Percentiles rank a stretch among this genome's conserved stretches.
These are phyloP conservation scores for Pygmarrhopalites habei DNA, from an alignment of 1,140 invertebrate genomes.

Conservation along the genomic window DNA sequence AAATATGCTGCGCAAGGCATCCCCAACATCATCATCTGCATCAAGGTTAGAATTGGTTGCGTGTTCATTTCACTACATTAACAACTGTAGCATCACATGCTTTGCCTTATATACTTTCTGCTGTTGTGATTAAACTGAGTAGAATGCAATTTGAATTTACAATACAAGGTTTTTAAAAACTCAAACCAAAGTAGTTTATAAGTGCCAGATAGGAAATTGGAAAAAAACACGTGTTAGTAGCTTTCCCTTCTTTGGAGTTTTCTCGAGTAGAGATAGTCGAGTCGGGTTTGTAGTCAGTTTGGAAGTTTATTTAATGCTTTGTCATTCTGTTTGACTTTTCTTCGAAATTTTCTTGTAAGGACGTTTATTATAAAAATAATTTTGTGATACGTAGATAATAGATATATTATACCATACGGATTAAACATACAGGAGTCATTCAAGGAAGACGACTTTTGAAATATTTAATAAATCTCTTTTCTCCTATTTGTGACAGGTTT, in stretches of 20 bases:
- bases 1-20: neutral
- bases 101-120: neutral
- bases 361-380: too few species aligned
- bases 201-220: too few species aligned
- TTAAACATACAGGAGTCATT: neutral
- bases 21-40: neutral
- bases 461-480: neutral
- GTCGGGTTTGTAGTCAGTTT: too few species aligned
- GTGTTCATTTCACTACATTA: too few species aligned
- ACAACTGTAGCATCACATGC: neutral
- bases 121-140: neutral
- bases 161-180: neutral
- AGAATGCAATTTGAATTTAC: neutral
- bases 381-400: neutral
- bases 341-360: too few species aligned
- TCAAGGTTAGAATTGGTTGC: conserved; percentile 5
- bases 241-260: too few species aligned
- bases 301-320: too few species aligned
- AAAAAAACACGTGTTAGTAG: too few species aligned
- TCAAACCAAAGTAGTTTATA: neutral
- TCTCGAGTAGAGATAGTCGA: too few species aligned
- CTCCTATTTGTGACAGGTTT: neutral
- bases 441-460: neutral
- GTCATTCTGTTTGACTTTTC: too few species aligned
- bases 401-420: neutral